phyloP scores from a whole-genome alignment of 2,888 invertebrate genomes.

The Rapana venosa region DNA sequence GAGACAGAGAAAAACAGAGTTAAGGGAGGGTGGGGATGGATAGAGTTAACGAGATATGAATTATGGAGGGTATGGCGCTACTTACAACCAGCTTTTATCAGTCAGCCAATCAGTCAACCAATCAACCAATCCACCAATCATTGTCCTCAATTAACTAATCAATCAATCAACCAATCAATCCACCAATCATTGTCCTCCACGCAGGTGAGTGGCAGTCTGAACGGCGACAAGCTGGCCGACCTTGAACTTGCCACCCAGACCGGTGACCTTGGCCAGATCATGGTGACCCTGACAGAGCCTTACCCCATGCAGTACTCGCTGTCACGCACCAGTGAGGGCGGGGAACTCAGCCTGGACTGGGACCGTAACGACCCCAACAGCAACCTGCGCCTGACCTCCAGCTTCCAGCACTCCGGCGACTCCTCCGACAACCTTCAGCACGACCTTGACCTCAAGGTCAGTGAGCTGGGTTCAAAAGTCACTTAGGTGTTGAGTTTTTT shows the following conservation, averaged over 20 bases:
- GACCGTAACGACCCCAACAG: slow-evolving; percentile 56
- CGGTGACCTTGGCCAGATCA: slow-evolving; percentile 42
- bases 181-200: background rate
- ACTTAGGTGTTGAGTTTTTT: too few relatives aligned
- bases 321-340: slow-evolving; percentile 54
- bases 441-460: slow-evolving; percentile 34
- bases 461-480: too few relatives aligned
- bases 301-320: slow-evolving; percentile 58
- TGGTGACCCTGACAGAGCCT: slow-evolving; percentile 57
- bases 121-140: too few relatives aligned
- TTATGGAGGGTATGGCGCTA: too few relatives aligned
- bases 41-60: too few relatives aligned
- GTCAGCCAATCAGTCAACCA: too few relatives aligned
- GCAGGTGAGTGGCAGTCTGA: slow-evolving; percentile 36
- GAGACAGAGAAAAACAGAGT: too few relatives aligned
- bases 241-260: slow-evolving; percentile 44
- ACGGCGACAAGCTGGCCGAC: slow-evolving; percentile 46
- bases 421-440: slow-evolving; percentile 43
- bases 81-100: too few relatives aligned
- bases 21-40: too few relatives aligned
- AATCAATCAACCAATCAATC: too few relatives aligned
- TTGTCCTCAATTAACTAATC: too few relatives aligned
- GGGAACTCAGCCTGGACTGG: slow-evolving; percentile 69
- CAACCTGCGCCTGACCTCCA: slow-evolving; percentile 53
- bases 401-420: slow-evolving; percentile 52